Evolutionary conservation across 2,113 vertebrate species (phyloP).

Genomic region (Malurus alboscapulatus): DNA sequence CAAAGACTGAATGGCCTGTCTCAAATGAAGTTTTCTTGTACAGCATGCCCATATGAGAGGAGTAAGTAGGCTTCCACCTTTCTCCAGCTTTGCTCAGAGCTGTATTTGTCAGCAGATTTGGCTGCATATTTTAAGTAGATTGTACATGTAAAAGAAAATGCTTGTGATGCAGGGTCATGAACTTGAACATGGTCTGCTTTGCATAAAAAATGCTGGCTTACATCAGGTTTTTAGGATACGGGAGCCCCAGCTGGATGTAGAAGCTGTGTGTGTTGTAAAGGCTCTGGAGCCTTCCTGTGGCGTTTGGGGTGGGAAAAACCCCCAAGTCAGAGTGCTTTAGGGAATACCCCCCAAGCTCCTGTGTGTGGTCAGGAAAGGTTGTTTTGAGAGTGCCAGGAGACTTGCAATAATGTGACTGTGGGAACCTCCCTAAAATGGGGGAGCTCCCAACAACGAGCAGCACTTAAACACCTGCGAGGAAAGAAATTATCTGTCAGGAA

Average conservation of each 20-base stretch:
- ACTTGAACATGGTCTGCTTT: neutral
- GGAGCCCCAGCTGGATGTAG: neutral
- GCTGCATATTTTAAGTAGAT: neutral
- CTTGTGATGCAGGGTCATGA: fast-evolving
- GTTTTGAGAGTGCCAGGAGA: neutral
- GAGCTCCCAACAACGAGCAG: neutral
- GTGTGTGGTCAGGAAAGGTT: neutral
- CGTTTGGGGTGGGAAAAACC: neutral
- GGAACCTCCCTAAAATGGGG: neutral
- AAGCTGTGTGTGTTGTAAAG: neutral
- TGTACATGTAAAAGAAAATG: fast-evolving
- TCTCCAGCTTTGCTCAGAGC: neutral
- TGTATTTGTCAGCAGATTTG: neutral
- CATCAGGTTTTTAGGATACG: neutral
- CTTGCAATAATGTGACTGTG: neutral
- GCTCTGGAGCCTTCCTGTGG: neutral
- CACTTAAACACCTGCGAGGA: neutral
- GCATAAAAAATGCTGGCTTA: neutral
- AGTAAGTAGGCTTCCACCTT: neutral
- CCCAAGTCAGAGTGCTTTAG: neutral
- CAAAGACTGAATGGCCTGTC: neutral
- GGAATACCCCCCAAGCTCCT: neutral
- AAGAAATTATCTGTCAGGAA: neutral
- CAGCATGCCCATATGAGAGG: neutral
- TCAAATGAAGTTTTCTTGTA: neutral